Conservation (phyloP, 2,113 vertebrate genomes). For the Gorsachius goisagi region DNA sequence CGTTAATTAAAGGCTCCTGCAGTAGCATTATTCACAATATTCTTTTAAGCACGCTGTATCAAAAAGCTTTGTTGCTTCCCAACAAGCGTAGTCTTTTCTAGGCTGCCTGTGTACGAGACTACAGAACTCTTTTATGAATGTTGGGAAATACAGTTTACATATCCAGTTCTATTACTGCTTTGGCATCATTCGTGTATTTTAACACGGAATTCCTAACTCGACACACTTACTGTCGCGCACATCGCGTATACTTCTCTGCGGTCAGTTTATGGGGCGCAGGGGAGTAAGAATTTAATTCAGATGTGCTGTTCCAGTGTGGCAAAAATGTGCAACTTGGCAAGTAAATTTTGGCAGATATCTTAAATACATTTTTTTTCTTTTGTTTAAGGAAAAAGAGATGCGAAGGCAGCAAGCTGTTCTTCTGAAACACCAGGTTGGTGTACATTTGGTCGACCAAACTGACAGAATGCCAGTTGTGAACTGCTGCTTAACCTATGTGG, state of each 20-base stretch:
- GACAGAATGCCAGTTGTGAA: constrained; percentile 6
- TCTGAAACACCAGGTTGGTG: constrained; percentile 92
- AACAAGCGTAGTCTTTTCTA: neutral
- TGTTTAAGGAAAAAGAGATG: constrained; percentile 91
- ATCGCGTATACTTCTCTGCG: neutral
- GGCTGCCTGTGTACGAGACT: neutral
- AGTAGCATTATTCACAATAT: neutral
- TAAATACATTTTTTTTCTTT: constrained; percentile 36
- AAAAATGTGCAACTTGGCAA: neutral
- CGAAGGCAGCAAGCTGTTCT: constrained; percentile 90
- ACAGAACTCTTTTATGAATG: neutral
- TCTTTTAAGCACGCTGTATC: neutral
- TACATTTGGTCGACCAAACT: neutral
- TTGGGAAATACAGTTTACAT: neutral
- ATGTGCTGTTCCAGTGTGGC: neutral
- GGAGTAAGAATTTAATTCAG: neutral
- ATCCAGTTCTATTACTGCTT: neutral
- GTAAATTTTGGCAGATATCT: neutral
- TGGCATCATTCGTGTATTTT: neutral
- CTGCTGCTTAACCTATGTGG: constrained; percentile 30
- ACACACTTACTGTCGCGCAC: neutral
- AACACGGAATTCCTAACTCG: neutral
- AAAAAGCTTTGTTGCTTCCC: neutral
- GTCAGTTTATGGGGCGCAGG: neutral
- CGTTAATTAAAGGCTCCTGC: neutral